Conservation (phyloP, 1,140 invertebrate genomes). For the Helicoverpa armigera region DNA sequence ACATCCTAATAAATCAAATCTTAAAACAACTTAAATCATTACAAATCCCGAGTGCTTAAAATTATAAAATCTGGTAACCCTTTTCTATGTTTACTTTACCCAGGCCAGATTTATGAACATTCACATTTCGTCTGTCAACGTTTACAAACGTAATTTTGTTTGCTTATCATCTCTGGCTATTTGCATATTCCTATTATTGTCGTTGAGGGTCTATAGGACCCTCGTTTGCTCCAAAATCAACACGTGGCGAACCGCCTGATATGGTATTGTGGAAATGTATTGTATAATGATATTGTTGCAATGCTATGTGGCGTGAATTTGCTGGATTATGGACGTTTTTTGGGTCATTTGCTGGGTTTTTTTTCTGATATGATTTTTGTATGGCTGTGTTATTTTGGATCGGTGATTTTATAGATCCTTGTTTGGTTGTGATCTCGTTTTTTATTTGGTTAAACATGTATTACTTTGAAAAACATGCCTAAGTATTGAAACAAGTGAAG, state of each 20-base stretch:
- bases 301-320: constrained; percentile 44
- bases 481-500: neutral
- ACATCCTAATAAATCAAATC: constrained; percentile 31
- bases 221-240: constrained; percentile 62
- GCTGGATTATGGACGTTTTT: constrained; percentile 34
- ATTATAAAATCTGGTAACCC: constrained; percentile 52
- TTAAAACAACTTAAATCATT: constrained; percentile 37
- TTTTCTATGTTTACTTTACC: constrained; percentile 49
- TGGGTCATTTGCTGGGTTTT: neutral
- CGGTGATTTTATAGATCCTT: neutral
- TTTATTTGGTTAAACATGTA: neutral
- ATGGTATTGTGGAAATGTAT: constrained; percentile 49
- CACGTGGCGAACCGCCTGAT: constrained; percentile 57
- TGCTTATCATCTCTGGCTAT: constrained; percentile 69
- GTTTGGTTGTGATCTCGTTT: neutral
- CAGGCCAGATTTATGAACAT: constrained; percentile 57
- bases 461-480: too few relatives aligned
- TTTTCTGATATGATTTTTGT: neutral
- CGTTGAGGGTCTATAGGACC: constrained; percentile 51
- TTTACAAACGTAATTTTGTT: constrained; percentile 74
- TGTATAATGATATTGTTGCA: constrained; percentile 55
- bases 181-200: constrained; percentile 77
- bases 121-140: constrained; percentile 59
- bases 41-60: constrained; percentile 42
- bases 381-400: neutral